Conservation (phyloP, 2,888 invertebrate species). For the Anaspis maculata region DNA sequence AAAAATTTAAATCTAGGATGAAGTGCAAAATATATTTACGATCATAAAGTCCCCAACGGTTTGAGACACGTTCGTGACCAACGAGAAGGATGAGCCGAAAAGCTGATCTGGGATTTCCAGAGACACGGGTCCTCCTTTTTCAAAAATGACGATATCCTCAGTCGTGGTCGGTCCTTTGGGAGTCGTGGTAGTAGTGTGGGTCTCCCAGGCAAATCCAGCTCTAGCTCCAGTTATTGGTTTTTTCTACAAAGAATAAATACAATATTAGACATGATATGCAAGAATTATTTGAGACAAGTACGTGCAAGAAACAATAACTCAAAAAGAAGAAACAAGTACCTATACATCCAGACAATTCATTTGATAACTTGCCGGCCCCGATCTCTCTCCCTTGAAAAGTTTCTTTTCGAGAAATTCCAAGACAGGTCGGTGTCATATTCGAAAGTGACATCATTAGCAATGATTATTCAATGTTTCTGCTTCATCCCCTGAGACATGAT, state of each 20-base stretch:
- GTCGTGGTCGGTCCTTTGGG: constrained; percentile 40
- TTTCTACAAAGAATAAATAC: not conserved
- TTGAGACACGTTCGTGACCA: constrained; percentile 58
- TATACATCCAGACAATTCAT: too few species aligned
- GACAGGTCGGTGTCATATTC: too few species aligned
- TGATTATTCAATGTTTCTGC: too few species aligned
- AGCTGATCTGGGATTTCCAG: constrained; percentile 57
- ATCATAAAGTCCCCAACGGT: constrained; percentile 58
- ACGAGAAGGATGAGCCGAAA: constrained; percentile 59
- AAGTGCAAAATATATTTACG: too few species aligned
- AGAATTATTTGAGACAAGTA: constrained; percentile 4
- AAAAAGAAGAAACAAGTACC: constrained; percentile 1
- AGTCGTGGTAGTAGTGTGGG: constrained; percentile 22
- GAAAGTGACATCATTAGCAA: too few species aligned
- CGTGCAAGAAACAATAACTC: constrained; percentile 2
- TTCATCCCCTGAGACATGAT: too few species aligned
- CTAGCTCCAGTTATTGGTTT: constrained; percentile 3
- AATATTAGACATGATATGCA: too few species aligned
- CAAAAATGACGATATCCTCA: constrained; percentile 53
- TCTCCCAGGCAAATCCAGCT: constrained; percentile 30
- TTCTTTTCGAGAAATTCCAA: too few species aligned
- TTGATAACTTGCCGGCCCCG: too few species aligned
- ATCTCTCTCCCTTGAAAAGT: too few species aligned
- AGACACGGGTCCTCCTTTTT: constrained; percentile 56
- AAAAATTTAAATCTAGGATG: too few species aligned